Percentiles rank a stretch among this genome's conserved stretches.
These are phyloP conservation scores for Agrilus mali DNA, from an alignment of 2,888 invertebrate genomes.

Conservation along the genomic window DNA sequence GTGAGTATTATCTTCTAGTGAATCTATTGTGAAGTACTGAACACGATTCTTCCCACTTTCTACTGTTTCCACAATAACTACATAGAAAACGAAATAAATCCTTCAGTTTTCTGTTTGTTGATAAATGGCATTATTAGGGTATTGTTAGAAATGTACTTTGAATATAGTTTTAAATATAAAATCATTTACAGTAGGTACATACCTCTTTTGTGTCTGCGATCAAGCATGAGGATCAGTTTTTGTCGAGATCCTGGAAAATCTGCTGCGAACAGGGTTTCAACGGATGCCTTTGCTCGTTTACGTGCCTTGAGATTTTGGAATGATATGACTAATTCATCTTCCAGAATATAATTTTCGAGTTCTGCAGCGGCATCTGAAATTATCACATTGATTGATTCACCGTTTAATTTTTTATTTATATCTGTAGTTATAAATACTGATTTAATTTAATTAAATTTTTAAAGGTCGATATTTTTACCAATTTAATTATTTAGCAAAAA, in stretches of 20 bases:
- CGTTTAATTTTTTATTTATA: too few species aligned
- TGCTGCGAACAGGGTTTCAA: constrained; percentile 42
- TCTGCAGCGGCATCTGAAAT: constrained; percentile 36
- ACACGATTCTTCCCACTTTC: constrained; percentile 44
- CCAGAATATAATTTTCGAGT: constrained; percentile 37
- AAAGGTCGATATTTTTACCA: too few species aligned
- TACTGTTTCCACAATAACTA: constrained; percentile 55
- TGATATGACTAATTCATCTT: constrained; percentile 40
- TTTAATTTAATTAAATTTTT: too few species aligned
- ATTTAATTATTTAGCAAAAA: too few species aligned
- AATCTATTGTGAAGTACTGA: constrained; percentile 49
- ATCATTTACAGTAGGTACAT: too few species aligned
- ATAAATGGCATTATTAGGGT: too few species aligned
- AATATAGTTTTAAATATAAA: not conserved
- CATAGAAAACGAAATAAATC: constrained; percentile 9
- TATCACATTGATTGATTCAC: too few species aligned
- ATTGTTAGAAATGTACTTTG: not conserved
- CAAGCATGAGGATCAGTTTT: constrained; percentile 41
- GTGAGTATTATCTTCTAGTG: constrained; percentile 39
- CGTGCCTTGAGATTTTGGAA: constrained; percentile 40
- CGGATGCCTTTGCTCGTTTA: constrained; percentile 31
- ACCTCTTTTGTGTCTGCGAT: constrained; percentile 43
- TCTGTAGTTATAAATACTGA: too few species aligned
- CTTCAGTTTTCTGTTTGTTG: not conserved
- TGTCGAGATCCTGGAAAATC: constrained; percentile 41